Conservation (phyloP, 2,888 invertebrate species). For the Nymphalis urticae region DNA sequence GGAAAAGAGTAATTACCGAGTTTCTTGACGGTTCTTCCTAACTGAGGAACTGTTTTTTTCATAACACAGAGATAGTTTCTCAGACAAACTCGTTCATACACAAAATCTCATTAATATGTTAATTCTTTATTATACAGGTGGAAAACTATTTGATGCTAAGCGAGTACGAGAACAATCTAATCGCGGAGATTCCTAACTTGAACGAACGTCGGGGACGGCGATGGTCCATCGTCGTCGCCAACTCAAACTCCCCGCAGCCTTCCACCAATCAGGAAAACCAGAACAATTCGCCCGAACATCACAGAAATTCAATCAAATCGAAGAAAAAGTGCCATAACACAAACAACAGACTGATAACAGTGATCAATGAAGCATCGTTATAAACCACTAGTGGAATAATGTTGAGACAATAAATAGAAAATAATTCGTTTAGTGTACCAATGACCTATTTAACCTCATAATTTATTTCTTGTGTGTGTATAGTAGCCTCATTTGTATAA, state of each 20-base stretch:
- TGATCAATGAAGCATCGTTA: constrained; percentile 88
- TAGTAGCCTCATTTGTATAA: constrained; percentile 72
- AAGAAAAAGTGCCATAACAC: constrained; percentile 79
- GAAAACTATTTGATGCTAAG: constrained; percentile 93
- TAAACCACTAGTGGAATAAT: constrained; percentile 67
- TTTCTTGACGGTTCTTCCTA: too few species aligned
- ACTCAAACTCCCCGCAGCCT: constrained; percentile 55
- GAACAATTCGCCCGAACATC: constrained; percentile 65
- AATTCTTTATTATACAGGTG: constrained; percentile 69
- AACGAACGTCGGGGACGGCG: constrained; percentile 86
- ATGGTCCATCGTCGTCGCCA: constrained; percentile 85
- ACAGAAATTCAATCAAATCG: constrained; percentile 67
- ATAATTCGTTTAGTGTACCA: constrained; percentile 59
- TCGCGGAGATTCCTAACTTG: constrained; percentile 88
- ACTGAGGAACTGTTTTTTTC: too few species aligned
- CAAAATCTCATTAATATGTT: too few species aligned
- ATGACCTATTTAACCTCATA: constrained; percentile 79
- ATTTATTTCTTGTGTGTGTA: constrained; percentile 80
- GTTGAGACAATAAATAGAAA: constrained; percentile 70
- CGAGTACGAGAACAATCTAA: constrained; percentile 92
- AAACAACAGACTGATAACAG: constrained; percentile 86
- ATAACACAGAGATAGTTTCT: too few species aligned
- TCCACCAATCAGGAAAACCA: constrained; percentile 58
- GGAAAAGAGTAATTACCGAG: too few species aligned
- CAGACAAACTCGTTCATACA: too few species aligned